phyloP scores from a whole-genome alignment of 1,140 invertebrate genomes.

The Zeugodacus cucurbitae region DNA sequence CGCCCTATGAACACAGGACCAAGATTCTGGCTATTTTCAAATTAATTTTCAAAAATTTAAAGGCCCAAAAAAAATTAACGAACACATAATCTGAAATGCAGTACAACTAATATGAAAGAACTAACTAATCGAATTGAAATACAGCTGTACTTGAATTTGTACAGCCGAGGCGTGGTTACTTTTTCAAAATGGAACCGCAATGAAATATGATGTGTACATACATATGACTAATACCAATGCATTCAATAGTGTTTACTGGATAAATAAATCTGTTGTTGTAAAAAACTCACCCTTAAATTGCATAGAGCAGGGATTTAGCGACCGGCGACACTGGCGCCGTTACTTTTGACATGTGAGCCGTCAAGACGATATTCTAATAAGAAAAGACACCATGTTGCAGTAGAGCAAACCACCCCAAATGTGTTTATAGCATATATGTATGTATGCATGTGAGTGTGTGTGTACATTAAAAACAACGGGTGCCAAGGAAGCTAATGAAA shows the following conservation, averaged over 20 bases:
- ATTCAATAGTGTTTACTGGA: neutral
- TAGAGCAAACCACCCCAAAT: conserved; percentile 54
- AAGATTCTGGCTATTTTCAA: too few species aligned
- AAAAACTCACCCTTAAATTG: neutral
- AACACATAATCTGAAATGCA: neutral
- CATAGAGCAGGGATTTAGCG: conserved; percentile 46
- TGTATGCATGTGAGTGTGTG: neutral
- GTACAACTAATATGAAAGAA: too few species aligned
- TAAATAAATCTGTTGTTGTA: neutral
- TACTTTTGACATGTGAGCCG: neutral
- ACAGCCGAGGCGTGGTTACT: neutral
- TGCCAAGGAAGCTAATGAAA: conserved; percentile 39
- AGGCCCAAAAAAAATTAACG: too few species aligned
- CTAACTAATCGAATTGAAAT: neutral
- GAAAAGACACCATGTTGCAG: conserved; percentile 62
- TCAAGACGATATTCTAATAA: conserved; percentile 55
- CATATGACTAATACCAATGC: too few species aligned
- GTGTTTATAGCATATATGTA: neutral
- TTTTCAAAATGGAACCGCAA: neutral
- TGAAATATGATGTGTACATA: neutral
- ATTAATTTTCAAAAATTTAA: too few species aligned
- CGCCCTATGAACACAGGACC: too few species aligned
- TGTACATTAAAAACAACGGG: conserved; percentile 48
- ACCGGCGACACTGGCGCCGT: conserved; percentile 41
- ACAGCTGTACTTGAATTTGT: neutral